Conservation (phyloP, 1,140 invertebrate species). For the Stegodyphus dumicola region DNA sequence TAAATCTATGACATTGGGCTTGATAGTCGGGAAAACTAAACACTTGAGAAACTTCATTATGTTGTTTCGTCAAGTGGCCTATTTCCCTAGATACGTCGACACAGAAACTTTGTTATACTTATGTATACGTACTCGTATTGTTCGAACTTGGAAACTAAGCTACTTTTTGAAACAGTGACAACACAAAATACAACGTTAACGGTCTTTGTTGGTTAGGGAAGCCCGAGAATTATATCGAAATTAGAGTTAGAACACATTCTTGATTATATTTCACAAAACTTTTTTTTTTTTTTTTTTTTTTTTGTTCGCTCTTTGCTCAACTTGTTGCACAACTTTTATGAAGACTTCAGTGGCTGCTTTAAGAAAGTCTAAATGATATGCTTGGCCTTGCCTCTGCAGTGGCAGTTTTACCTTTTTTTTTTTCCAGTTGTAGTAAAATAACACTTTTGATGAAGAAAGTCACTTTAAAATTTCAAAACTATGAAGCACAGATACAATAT, state of each 20-base stretch:
- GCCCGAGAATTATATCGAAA: conserved; percentile 39
- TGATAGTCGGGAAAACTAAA: conserved; percentile 36
- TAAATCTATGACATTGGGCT: conserved; percentile 49
- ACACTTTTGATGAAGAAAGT: background rate
- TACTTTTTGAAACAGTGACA: conserved; percentile 51
- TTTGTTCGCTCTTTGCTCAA: background rate
- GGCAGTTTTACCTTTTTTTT: background rate
- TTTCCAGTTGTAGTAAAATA: background rate
- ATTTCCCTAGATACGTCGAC: conserved; percentile 48
- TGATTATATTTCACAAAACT: background rate
- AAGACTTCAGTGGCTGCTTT: background rate
- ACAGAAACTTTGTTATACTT: conserved; percentile 47
- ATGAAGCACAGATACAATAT: too few species aligned
- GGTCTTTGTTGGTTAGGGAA: conserved; percentile 48
- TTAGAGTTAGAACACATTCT: conserved; percentile 28
- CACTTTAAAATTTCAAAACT: background rate
- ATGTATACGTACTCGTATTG: conserved; percentile 60
- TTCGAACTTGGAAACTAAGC: conserved; percentile 58
- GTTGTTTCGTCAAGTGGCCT: conserved; percentile 15
- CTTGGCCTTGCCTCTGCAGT: background rate
- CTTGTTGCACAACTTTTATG: too few species aligned
- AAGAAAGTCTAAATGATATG: background rate
- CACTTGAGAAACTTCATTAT: conserved; percentile 1
- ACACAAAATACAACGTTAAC: conserved; percentile 36
- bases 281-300: background rate